Conservation (phyloP, 2,888 invertebrate genomes). For the Scaptomyza polygonia region DNA sequence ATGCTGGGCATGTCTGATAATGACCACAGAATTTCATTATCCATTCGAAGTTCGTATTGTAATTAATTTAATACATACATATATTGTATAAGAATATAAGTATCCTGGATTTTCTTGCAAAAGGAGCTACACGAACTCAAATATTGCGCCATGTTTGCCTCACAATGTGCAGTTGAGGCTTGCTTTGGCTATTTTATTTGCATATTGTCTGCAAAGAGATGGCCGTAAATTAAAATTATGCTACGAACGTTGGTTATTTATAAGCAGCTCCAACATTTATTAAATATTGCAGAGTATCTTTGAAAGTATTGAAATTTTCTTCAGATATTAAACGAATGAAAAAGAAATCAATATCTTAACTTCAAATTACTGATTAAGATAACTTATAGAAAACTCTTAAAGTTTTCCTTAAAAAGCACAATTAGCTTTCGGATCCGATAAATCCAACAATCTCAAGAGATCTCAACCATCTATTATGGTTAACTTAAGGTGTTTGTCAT, state of each 20-base stretch:
- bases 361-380: too few relatives aligned
- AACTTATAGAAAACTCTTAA: not conserved
- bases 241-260: too few relatives aligned
- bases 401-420: not conserved
- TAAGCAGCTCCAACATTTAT: too few relatives aligned
- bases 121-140: not conserved
- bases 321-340: not conserved
- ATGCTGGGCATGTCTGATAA: slow-evolving; percentile 76
- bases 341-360: too few relatives aligned
- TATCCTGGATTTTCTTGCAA: slow-evolving; percentile 1
- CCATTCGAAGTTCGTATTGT: slow-evolving; percentile 76
- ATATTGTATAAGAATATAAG: slow-evolving; percentile 25
- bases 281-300: not conserved
- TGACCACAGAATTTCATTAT: slow-evolving; percentile 75
- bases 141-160: slow-evolving; percentile 5
- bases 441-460: slow-evolving; percentile 25
- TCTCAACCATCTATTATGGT: slow-evolving; percentile 19
- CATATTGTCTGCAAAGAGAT: not conserved
- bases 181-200: not conserved
- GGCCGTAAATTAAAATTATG: too few relatives aligned
- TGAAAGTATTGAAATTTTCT: too few relatives aligned
- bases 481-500: slow-evolving; percentile 20
- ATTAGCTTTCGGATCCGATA: slow-evolving; percentile 7
- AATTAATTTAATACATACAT: slow-evolving; percentile 71
- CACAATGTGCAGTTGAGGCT: not conserved